Base-by-base conservation (phyloP, 1,140 invertebrate genomes). In the Cydia fagiglandana region DNA sequence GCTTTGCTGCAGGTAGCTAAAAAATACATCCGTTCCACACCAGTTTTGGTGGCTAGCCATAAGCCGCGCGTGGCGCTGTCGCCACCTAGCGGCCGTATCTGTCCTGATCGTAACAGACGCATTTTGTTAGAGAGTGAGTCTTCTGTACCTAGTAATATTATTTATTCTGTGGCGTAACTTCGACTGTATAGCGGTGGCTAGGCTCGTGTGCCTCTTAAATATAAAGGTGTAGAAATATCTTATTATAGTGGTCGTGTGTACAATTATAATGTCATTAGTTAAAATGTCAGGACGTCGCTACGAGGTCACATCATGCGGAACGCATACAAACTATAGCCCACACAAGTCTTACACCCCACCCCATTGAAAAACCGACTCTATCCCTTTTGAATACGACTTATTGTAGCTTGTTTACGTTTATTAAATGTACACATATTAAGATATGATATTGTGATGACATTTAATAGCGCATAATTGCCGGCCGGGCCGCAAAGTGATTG, bases 191-290 rank as follows among this genome's bases (percentile, higher is more conserved):
- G 13, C 34, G 38, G 7, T 1, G 9, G 9, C 45, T 13, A 34
- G 34, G 45, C 4, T 47, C 45, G 4, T 13, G 13, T 15, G 45
- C 13, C 45, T 47, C 45, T 47, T 47, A 47, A 47, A 4, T 13
- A 15, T 13, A 3, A 47, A 47, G 45, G 24, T 68, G 12, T 34
- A 68, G 28, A 70, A 70, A 30, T 70, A 38, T 64, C 76, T 53
- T 4, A 0, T 28, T 73, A 76, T 50, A 75, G 9, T 81, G 77
- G 76, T 74, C 34, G 50, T 24, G 41, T 64, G 64, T 38, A 73
- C 81, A 81, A 83, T 83, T 83, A 83, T 81, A 79, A 79, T 77
- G 77, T 80, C 78, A 81, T 83, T 81, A 81, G 79, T 70, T 70
- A 70, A 81, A 81, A 83, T 83, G 80, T 83, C 78, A 83, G 47